Evolutionary conservation across 92 coral and sea anemone genomes (phyloP), one percentile per base, ranked within the genome.

Genomic region (Hydrozoanthus gracilis): DNA sequence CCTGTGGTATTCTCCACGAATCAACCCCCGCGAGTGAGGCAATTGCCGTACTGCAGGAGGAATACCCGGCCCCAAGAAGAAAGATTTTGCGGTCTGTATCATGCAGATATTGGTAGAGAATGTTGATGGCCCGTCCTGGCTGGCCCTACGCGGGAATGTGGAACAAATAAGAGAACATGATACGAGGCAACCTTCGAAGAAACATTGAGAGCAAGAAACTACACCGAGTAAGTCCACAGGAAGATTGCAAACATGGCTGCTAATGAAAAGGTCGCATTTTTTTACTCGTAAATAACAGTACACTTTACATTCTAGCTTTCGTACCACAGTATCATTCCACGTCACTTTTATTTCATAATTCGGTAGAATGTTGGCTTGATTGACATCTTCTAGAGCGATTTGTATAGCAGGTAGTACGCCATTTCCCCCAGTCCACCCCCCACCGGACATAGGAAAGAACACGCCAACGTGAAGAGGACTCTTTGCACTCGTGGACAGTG

Each of bases 1-100:
- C 98, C 98, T 94, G 98, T 56, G 98, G 98, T 83, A 94, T 92
- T 62, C 88, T 77, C 98, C 98, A 94, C 6, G 88, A 88, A 16
- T 91, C 91, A 4, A 92, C 87, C 35, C 98, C 98, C 58, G 98
- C 92, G 69, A 94, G 65, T 1, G 94, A 91, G 6, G 98, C 98
- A 50, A 94, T 88, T 18, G 92, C 98, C 12, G 93, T 87, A 88
- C 95, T 94, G 27, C 95, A 94, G 10, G 94, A 91, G 11, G 98
- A 94, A 86, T 76, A 94, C 20, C 98, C 98, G 16, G 98, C 98
- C 20, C 98, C 98, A 4, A 94, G 91, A 12, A 94, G 39, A 93
- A 93, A 84, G 66, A 94, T 86, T 76, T 94, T 94, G 14, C 94
- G 94, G 71, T 92, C 91, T 51, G 92, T 74, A 35, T 78, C 87